Percentiles rank a stretch among this genome's conserved stretches.
phyloP scores from a whole-genome alignment of 1,140 invertebrate species.

The Zaprionus ghesquierei region DNA sequence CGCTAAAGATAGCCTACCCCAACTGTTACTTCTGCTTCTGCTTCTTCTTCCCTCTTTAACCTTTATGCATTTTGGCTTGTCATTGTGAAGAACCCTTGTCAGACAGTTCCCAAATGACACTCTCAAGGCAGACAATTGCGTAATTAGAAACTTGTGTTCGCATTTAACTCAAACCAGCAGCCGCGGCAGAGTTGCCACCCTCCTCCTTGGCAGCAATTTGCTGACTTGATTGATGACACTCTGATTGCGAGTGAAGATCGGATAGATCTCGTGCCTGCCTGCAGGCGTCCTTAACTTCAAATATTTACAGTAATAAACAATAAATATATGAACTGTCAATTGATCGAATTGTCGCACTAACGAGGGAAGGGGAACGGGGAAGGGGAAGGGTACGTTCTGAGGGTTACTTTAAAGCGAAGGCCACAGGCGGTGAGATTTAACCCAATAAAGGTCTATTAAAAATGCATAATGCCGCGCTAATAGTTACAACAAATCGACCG shows the following conservation, averaged over 20 bases:
- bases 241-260: constrained; percentile 40
- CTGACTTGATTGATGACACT: constrained; percentile 65
- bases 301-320: constrained; percentile 76
- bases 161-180: constrained; percentile 63
- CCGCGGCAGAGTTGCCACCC: constrained; percentile 26
- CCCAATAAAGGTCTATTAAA: constrained; percentile 67
- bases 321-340: constrained; percentile 48
- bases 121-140: constrained; percentile 68
- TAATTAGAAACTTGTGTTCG: constrained; percentile 68
- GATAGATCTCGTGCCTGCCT: constrained; percentile 10
- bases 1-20: neutral
- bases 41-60: neutral
- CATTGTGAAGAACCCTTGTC: constrained; percentile 45
- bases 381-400: neutral
- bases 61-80: neutral
- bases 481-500: constrained; percentile 68
- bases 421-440: constrained; percentile 61
- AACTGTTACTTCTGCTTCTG: neutral
- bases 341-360: constrained; percentile 53
- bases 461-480: constrained; percentile 60
- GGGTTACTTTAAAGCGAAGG: constrained; percentile 48
- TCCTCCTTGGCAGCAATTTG: constrained; percentile 44
- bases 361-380: constrained; percentile 11
- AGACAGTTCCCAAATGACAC: constrained; percentile 22
- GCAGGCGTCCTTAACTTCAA: constrained; percentile 51